phyloP scores from a whole-genome alignment of 2,797 vertebrate species.

The Gambusia yucatana region DNA sequence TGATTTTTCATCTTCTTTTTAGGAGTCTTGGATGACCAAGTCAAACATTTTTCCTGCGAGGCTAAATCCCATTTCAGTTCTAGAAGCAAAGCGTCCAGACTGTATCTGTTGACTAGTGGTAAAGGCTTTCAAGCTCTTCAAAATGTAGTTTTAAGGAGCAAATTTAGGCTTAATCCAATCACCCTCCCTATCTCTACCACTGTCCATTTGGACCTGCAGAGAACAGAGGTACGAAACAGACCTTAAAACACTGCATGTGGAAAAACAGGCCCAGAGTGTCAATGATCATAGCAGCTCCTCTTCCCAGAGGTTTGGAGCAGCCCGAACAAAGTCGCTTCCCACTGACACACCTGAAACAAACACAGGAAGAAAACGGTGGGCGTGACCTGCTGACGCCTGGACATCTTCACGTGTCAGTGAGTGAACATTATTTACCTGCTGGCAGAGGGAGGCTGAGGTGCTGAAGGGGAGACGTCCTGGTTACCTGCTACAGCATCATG shows the following conservation, averaged over 20 bases:
- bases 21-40: background rate
- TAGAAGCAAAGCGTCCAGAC: background rate
- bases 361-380: conserved; percentile 2
- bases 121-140: background rate
- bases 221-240: background rate
- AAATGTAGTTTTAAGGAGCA: background rate
- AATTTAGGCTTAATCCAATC: background rate
- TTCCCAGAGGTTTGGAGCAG: conserved; percentile 90
- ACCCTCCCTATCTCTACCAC: background rate
- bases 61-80: background rate
- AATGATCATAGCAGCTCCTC: conserved; percentile 98
- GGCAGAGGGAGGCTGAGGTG: conserved; percentile 86
- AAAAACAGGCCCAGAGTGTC: conserved; percentile 94
- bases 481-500: conserved; percentile 83
- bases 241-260: conserved; percentile 97
- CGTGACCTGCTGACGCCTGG: background rate
- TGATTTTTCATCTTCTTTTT: background rate
- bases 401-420: background rate
- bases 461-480: conserved; percentile 75
- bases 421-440: conserved; percentile 84
- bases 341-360: conserved; percentile 88
- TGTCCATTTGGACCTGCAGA: background rate
- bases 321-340: conserved; percentile 94
- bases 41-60: background rate
- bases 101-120: background rate